Evolutionary conservation across 2,888 invertebrate species (phyloP), one percentile per base, ranked within the genome.

Genomic region (Theristus sp.): DNA sequence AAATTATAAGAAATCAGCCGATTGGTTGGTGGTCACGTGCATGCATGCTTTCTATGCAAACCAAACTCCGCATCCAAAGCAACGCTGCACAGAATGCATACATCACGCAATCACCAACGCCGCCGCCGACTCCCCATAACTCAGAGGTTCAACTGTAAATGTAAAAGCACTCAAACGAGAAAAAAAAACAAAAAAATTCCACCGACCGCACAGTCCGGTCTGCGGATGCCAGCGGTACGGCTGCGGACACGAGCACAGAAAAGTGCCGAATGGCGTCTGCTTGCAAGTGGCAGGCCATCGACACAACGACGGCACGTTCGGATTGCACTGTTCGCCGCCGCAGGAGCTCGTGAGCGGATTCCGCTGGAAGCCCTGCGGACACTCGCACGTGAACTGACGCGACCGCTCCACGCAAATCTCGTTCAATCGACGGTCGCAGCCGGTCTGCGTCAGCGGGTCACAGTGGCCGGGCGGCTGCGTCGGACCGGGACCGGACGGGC

Each of bases 291-390:
- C 71, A 17, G 70, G 70, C 60, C 66, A 66, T 62, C 61, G 70
- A 66, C 73, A 73, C 3, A 70, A 69, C 1, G 73, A 72, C 22
- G 64, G 62, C 38, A 73, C 62, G 59, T 70, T 67, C 25, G 70
- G 71, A 64, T 73, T 73, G 66, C 73, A 73, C 53, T 69, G 62
- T 3, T 67, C 66, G 17, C 73, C 73, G 47, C 72, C 72, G 62
- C 70, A 73, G 10, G 71, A 31, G 52, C 67, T 65, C 20, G 70
- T 73, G 20, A 65, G 52, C 31, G 73, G 72, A 62, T 73, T 70
- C 10, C 72, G 64, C 25, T 67, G 64, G 65, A 73, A 73, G 30
- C 66, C 66, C 30, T 64, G 63, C 20, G 71, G 69, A 58, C 73
- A 73, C 24, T 65, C 66, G 61, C 73, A 73, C 17, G 30, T 47